These are phyloP conservation scores for Molorchus minor DNA, from an alignment of 2,888 invertebrate genomes.

Conservation along the genomic window DNA sequence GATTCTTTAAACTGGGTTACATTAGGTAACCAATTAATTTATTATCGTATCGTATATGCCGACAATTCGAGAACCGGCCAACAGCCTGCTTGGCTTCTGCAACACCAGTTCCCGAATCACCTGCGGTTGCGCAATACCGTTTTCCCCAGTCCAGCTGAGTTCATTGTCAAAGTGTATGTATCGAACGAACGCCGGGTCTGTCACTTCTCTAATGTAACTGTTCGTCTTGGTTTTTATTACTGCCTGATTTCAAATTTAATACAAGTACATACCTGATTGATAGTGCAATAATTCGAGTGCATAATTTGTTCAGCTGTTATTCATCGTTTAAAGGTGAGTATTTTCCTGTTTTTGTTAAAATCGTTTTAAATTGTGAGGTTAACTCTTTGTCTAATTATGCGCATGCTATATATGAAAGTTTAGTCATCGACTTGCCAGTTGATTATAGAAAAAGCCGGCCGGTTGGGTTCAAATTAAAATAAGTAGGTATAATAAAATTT, in stretches of 20 bases:
- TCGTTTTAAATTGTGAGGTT: slow-evolving; percentile 52
- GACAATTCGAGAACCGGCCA: slow-evolving; percentile 7
- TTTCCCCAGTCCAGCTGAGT: slow-evolving; percentile 59
- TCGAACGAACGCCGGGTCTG: slow-evolving; percentile 55
- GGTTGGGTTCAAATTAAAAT: too few relatives aligned
- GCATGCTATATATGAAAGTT: slow-evolving; percentile 53
- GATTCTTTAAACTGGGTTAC: slow-evolving; percentile 19
- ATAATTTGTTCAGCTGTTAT: slow-evolving; percentile 18
- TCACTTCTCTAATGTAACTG: slow-evolving; percentile 48
- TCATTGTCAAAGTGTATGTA: slow-evolving; percentile 60
- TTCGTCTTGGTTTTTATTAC: slow-evolving; percentile 36
- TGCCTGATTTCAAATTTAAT: slow-evolving; percentile 37
- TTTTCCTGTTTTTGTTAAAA: slow-evolving; percentile 12
- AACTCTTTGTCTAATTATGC: slow-evolving; percentile 53
- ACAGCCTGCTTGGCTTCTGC: slow-evolving; percentile 15
- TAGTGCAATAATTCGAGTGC: slow-evolving; percentile 31
- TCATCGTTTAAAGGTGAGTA: slow-evolving; percentile 37
- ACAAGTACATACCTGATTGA: slow-evolving; percentile 32
- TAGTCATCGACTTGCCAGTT: slow-evolving; percentile 52
- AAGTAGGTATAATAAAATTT: too few relatives aligned
- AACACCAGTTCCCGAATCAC: slow-evolving; percentile 7
- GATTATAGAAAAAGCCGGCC: slow-evolving; percentile 56
- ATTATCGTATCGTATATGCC: slow-evolving; percentile 11
- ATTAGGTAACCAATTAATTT: slow-evolving; percentile 17
- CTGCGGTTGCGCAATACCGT: slow-evolving; percentile 54